Evolutionary conservation across 2,888 invertebrate genomes (phyloP), one percentile per base, ranked within the genome.

Genomic region (Agrochola circellaris): DNA sequence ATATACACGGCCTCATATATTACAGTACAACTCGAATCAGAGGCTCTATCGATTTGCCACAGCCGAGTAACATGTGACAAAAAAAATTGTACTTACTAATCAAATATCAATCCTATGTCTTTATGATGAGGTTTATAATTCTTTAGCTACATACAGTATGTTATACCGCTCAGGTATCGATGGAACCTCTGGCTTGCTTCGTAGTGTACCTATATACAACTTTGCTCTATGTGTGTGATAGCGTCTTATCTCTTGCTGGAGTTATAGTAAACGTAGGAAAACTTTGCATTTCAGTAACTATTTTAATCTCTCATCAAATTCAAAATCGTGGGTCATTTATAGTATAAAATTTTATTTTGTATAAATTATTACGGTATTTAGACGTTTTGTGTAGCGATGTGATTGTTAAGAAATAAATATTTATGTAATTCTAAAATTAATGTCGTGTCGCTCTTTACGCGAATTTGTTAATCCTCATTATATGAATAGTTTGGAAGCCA

Each of bases 231-330:
- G 61, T 82, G 69, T 67, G 71, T 84, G 81, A 30, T 69, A 81
- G 74, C 69, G 34, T 61, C 56, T 48, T 23, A 34, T 62, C 77
- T 73, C 58, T 68, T 30, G 15, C 48, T 61, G n/a, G 56, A 74
- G 61, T 71, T 60, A 2, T 75, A 56, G 79, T 67, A 86, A 86
- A 86, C n/a, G 65, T 84, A 86, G 74, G 20, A 77, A 87, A 84
- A 54, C 42, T 83, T 86, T 86, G 86, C 83, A 86, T 84, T 84
- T 83, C 86, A 83, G 54, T 79, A 74, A 62, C 26, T 66, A 71
- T 60, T 82, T 54, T 64, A 77, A 69, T 66, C 17, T 42, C 34
- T 58, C 79, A 48, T 77, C 26, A 77, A 76, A 85, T 77, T 69
- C 26, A 51, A 83, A 78, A 30, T 74, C 34, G 38, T 65, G 58